Evolutionary conservation across 1,140 invertebrate genomes (phyloP).

Genomic region (Saccostrea cuccullata): DNA sequence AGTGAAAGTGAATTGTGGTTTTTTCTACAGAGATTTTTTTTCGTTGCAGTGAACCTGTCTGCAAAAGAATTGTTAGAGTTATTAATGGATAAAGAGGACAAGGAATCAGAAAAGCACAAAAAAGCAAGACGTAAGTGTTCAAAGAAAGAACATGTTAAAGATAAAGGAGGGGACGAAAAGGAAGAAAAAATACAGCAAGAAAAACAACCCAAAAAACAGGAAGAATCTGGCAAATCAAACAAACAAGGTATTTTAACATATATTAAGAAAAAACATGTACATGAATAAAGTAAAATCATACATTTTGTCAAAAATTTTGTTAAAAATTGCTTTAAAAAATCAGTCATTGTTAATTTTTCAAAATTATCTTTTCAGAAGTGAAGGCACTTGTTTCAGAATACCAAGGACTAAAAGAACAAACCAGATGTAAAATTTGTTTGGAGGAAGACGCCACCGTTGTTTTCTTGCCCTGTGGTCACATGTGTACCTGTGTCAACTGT

Average conservation of each 20-base stretch:
- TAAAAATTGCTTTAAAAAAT: too few species aligned
- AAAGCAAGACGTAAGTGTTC: background rate
- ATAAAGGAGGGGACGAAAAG: background rate
- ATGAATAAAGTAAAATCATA: too few species aligned
- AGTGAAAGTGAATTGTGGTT: too few species aligned
- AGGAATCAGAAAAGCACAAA: background rate
- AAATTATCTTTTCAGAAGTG: conserved; percentile 37
- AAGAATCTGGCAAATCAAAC: background rate
- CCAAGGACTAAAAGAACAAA: conserved; percentile 85
- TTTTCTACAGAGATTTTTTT: background rate
- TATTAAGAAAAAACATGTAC: too few species aligned
- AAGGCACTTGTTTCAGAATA: conserved; percentile 58
- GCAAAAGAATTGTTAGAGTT: background rate
- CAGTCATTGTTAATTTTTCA: background rate
- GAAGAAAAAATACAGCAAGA: background rate
- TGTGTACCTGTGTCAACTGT: conserved; percentile 90
- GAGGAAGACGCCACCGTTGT: conserved; percentile 91
- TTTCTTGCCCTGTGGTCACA: conserved; percentile 93
- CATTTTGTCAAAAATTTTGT: too few species aligned
- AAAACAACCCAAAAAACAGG: background rate
- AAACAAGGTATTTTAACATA: background rate
- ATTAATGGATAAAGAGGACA: background rate
- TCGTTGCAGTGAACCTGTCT: background rate
- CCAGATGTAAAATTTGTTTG: conserved; percentile 94
- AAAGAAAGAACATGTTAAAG: background rate